Percentiles rank a stretch among this genome's conserved stretches.
These are phyloP conservation scores for Gambusia holbrooki DNA, from an alignment of 2,113 vertebrate species.

Conservation along the genomic window DNA sequence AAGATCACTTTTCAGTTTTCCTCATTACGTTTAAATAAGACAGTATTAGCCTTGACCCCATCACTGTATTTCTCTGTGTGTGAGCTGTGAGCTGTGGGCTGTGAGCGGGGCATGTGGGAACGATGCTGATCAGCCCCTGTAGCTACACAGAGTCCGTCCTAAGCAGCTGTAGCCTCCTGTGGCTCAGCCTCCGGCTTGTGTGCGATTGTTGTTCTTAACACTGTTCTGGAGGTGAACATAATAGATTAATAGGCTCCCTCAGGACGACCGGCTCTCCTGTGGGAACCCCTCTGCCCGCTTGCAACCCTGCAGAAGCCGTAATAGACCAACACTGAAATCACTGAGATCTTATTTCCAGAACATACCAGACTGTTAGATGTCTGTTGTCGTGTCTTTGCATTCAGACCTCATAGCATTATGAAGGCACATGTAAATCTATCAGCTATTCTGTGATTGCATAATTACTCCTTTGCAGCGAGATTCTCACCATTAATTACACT, in stretches of 20 bases:
- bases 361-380: neutral
- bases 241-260: slow-evolving; percentile 70
- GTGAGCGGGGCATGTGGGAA: slow-evolving; percentile 48
- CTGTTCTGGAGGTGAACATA: slow-evolving; percentile 59
- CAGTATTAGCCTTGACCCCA: neutral
- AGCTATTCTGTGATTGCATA: slow-evolving; percentile 23
- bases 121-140: slow-evolving; percentile 24
- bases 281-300: slow-evolving; percentile 40
- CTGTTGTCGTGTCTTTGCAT: neutral
- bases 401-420: neutral
- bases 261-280: slow-evolving; percentile 46
- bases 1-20: neutral
- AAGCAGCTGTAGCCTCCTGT: slow-evolving; percentile 56
- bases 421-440: neutral
- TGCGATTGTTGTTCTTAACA: slow-evolving; percentile 58
- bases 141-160: neutral
- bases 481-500: slow-evolving; percentile 20
- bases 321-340: slow-evolving; percentile 4
- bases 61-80: slow-evolving; percentile 12
- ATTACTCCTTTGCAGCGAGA: slow-evolving; percentile 36
- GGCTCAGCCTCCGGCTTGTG: slow-evolving; percentile 48
- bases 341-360: slow-evolving; percentile 21
- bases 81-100: slow-evolving; percentile 19
- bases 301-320: slow-evolving; percentile 17
- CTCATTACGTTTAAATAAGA: slow-evolving; percentile 2